Percentiles rank a stretch among this genome's conserved stretches.
Conservation (phyloP, 2,888 invertebrate species). For the Papilio elwesi region DNA sequence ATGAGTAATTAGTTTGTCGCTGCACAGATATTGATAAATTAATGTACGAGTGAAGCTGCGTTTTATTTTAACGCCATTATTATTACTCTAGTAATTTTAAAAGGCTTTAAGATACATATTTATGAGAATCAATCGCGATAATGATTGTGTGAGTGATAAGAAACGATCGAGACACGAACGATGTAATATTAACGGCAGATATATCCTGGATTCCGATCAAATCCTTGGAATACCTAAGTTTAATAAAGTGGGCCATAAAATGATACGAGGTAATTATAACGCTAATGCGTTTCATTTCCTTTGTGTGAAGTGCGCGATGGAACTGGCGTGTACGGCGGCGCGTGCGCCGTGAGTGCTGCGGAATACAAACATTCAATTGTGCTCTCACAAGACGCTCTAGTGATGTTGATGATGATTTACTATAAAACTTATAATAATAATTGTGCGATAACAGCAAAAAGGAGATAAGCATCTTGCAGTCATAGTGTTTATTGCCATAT, state of each 20-base stretch:
- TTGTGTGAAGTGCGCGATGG: conserved; percentile 43
- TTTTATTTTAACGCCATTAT: not conserved
- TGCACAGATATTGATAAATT: too few relatives aligned
- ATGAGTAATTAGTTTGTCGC: too few relatives aligned
- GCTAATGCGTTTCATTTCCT: conserved; percentile 41
- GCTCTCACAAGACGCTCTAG: conserved; percentile 61
- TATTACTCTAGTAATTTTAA: conserved; percentile 15
- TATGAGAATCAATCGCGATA: conserved; percentile 3
- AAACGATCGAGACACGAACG: conserved; percentile 23
- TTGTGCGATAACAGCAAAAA: not conserved
- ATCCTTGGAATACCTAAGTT: conserved; percentile 43
- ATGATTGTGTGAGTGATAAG: conserved; percentile 23
- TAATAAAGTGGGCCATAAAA: conserved; percentile 41
- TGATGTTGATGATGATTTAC: conserved; percentile 51
- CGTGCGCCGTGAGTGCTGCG: conserved; percentile 60
- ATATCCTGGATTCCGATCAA: conserved; percentile 51
- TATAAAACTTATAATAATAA: not conserved
- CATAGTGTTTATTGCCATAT: not conserved
- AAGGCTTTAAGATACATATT: conserved; percentile 11
- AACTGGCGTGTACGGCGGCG: conserved; percentile 51
- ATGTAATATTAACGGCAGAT: conserved; percentile 31
- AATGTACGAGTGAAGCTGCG: not conserved
- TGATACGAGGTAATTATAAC: conserved; percentile 37
- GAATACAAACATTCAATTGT: conserved; percentile 68
- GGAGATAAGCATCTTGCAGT: not conserved